Evolutionary conservation across 2,888 invertebrate genomes (phyloP), one percentile per base, ranked within the genome.

Genomic region (Dryomyza anilis): DNA sequence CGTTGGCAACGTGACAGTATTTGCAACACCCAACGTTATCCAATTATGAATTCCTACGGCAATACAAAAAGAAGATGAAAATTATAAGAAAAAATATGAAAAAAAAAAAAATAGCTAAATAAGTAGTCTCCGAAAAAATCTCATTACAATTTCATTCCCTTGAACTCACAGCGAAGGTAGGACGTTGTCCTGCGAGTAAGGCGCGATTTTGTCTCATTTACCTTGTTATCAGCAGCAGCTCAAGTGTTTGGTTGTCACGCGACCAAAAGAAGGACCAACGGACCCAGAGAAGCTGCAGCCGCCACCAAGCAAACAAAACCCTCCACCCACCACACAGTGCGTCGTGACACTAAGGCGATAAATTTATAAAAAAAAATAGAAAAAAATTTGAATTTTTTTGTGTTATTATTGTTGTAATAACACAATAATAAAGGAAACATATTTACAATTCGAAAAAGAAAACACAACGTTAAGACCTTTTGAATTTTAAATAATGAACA

Each of bases 101-200:
- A n/a, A 50, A 55, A 52, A 63, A 30, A 53, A 62, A 43, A 43
- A 55, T 55, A 52, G 27, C 50, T 45, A 64, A 63, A 65, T 56
- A 66, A 64, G 55, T 64, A 66, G 63, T 62, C n/a, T n/a, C 29
- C 63, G 52, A 61, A 67, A 55, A 67, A 67, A 67, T 65, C 67
- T 67, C 67, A 67, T 67, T 67, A 67, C 63, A 59, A 67, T 67
- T 65, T 63, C 64, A 67, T 67, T 67, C 29, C 29, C 61, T 52
- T 27, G 61, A 48, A 59, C 30, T 59, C 29, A 12, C 23, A 43
- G 25, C 61, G 33, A 25, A 52, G 25, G 61, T 60, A 48, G 30
- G 19, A 12, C 52, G 29, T 29, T 39, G 61, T 50, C 50, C 39
- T 39, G 29, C 29, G 48, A 48, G 21, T 39, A 48, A 25, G 33